Conservation (phyloP, 35 echinoderm and acorn worm species). For the Stichopus chloronotus region DNA sequence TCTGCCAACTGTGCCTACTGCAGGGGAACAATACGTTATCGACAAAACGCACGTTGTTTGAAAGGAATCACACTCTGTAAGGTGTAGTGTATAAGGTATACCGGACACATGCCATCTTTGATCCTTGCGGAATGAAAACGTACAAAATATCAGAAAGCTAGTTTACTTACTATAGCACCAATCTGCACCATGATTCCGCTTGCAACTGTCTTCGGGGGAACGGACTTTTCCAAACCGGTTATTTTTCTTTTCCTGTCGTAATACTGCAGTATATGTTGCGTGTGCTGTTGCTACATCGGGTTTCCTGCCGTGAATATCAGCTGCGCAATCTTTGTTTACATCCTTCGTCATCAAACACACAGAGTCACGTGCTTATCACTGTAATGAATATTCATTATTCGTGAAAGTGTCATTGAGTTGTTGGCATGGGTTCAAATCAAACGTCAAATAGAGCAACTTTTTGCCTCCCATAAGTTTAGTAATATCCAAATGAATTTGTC, state of each 20-base stretch:
- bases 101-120: too few species aligned
- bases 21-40: background rate
- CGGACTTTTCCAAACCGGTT: too few species aligned
- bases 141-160: background rate
- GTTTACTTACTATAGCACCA: constrained; percentile 31
- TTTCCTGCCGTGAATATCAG: background rate
- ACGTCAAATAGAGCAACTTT: background rate
- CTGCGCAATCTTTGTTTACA: constrained; percentile 57
- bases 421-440: constrained; percentile 5
- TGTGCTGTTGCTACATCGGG: background rate
- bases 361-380: background rate
- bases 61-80: background rate
- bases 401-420: constrained; percentile 20
- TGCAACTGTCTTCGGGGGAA: too few species aligned
- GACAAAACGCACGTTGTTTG: background rate
- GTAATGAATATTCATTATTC: background rate
- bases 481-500: too few species aligned
- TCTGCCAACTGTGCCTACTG: background rate
- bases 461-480: too few species aligned
- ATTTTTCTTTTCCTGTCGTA: background rate
- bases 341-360: background rate
- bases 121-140: background rate
- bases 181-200: constrained; percentile 12
- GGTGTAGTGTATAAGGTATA: background rate
- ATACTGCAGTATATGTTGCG: background rate